These are phyloP conservation scores for Brassicogethes aeneus DNA, from an alignment of 2,888 invertebrate species.

Conservation along the genomic window DNA sequence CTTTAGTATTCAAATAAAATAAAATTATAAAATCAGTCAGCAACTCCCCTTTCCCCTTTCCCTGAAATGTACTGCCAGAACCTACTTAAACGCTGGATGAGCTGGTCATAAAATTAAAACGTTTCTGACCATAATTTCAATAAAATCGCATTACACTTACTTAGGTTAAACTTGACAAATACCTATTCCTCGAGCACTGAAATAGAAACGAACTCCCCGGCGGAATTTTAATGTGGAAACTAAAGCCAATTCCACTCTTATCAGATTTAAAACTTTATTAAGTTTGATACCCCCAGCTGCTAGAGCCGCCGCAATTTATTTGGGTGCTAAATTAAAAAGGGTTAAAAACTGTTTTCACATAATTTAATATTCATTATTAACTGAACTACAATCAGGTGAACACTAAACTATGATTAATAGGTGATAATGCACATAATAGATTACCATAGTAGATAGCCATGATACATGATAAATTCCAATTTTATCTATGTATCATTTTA, in stretches of 20 bases:
- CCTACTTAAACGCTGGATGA: too few relatives aligned
- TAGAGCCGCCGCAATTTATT: background rate
- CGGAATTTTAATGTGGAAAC: slow-evolving; percentile 22
- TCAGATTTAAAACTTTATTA: slow-evolving; percentile 21
- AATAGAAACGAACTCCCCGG: slow-evolving; percentile 17
- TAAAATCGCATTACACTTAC: background rate
- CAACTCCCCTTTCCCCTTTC: too few relatives aligned
- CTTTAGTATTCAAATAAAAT: too few relatives aligned
- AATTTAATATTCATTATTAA: background rate
- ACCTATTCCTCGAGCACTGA: slow-evolving; percentile 24
- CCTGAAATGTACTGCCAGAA: too few relatives aligned
- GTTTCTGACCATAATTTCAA: background rate
- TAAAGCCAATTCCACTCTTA: slow-evolving; percentile 18
- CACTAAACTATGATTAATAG: background rate
- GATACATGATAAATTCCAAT: background rate
- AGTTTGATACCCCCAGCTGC: slow-evolving; percentile 8
- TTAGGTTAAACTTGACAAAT: slow-evolving; percentile 13
- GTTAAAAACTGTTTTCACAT: background rate
- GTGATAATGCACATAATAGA: background rate
- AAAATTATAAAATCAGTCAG: too few relatives aligned
- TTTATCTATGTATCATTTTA: too few relatives aligned
- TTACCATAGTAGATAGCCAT: background rate
- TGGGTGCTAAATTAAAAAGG: background rate
- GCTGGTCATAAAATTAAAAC: background rate
- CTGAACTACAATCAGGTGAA: background rate